A percentile compares a stretch with the other conserved stretches of the same genome.
Evolutionary conservation across 1,140 invertebrate genomes (phyloP).

Genomic region (Pissodes strobi): DNA sequence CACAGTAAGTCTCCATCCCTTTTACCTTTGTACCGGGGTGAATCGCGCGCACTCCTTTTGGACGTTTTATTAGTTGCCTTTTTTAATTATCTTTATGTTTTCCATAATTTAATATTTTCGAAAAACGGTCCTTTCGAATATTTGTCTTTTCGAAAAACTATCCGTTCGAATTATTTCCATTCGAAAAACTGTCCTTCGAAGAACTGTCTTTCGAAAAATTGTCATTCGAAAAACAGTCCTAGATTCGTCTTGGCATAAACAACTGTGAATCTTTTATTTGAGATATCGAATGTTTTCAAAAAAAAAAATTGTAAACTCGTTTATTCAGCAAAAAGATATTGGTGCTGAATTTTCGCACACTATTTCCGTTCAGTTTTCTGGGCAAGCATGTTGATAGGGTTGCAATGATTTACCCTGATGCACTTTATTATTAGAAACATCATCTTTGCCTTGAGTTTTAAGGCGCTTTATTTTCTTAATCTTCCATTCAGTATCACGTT

Average conservation of each 20-base stretch:
- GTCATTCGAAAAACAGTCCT: no score
- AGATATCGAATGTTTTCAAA: not conserved
- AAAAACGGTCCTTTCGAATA: no score
- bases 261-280: not conserved
- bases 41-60: no score
- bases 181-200: no score
- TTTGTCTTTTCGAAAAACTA: no score
- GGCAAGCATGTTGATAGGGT: not conserved
- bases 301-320: not conserved
- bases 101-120: no score
- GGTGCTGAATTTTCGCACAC: not conserved
- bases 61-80: no score
- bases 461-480: not conserved
- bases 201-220: no score
- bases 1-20: no score
- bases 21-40: no score
- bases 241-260: not conserved
- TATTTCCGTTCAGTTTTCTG: not conserved
- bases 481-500: not conserved
- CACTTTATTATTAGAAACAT: not conserved
- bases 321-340: conserved; percentile 1
- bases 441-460: not conserved
- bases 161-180: no score
- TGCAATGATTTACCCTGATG: not conserved
- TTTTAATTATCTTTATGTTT: no score